These are phyloP conservation scores for Rhagoletis zephyria DNA, from an alignment of 1,140 invertebrate genomes.

Conservation along the genomic window DNA sequence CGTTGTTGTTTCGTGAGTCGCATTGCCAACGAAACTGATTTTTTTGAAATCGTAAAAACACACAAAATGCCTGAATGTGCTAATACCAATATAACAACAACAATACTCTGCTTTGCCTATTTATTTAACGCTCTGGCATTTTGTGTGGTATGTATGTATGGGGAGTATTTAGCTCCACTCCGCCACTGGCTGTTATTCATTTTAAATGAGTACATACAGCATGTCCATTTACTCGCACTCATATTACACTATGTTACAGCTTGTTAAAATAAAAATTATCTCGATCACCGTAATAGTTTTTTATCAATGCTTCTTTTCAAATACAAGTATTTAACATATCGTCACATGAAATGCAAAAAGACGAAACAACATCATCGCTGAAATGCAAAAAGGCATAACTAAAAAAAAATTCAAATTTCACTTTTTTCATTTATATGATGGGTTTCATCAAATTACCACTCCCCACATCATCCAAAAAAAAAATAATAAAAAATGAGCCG, in stretches of 20 bases:
- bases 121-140: not conserved
- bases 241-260: not conserved
- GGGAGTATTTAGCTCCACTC: not conserved
- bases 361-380: too few relatives aligned
- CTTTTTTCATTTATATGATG: too few relatives aligned
- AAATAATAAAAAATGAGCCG: too few relatives aligned
- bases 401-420: too few relatives aligned
- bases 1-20: constrained; percentile 39
- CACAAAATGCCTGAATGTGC: constrained; percentile 27
- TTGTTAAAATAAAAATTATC: too few relatives aligned
- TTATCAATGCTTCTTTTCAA: too few relatives aligned
- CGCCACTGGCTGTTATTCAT: constrained; percentile 2
- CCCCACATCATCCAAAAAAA: too few relatives aligned
- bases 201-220: not conserved
- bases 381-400: too few relatives aligned
- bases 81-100: constrained; percentile 14
- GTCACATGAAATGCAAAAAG: too few relatives aligned
- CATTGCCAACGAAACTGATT: constrained; percentile 49
- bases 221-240: not conserved
- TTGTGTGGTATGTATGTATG: not conserved
- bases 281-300: too few relatives aligned
- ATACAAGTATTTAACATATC: too few relatives aligned
- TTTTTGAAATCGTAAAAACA: constrained; percentile 43
- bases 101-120: not conserved
- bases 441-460: too few relatives aligned